Evolutionary conservation across 2,888 invertebrate genomes (phyloP).

Genomic region (Eupithecia dodoneata): DNA sequence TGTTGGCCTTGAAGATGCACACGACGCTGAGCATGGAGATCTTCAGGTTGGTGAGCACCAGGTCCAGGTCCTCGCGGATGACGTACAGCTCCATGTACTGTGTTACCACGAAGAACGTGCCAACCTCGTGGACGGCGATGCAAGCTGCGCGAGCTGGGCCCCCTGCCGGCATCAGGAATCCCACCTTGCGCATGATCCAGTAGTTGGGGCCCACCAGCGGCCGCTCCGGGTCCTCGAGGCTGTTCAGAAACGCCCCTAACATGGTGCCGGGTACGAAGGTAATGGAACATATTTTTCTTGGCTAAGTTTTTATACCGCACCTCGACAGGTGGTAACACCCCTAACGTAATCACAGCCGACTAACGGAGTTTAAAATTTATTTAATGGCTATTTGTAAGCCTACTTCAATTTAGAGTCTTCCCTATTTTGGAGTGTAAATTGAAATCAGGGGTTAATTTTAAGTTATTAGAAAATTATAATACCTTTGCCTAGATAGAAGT

Average conservation of each 20-base stretch:
- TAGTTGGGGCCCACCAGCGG: constrained; percentile 69
- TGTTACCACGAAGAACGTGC: constrained; percentile 64
- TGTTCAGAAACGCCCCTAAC: not conserved
- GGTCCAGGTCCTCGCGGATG: constrained; percentile 65
- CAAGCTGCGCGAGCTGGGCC: constrained; percentile 48
- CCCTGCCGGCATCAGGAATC: constrained; percentile 64
- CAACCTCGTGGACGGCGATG: constrained; percentile 61
- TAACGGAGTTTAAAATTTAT: not conserved
- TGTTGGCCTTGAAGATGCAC: constrained; percentile 67
- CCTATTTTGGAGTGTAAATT: not conserved
- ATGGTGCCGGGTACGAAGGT: not conserved
- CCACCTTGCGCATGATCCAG: constrained; percentile 60
- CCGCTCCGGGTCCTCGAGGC: constrained; percentile 17
- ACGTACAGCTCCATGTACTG: constrained; percentile 71
- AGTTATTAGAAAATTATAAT: not conserved
- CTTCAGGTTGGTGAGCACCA: constrained; percentile 68
- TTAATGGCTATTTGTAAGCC: not conserved
- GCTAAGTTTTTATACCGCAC: not conserved
- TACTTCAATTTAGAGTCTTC: not conserved
- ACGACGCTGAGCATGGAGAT: constrained; percentile 75
- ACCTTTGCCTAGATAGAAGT: not conserved
- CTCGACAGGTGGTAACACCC: not conserved
- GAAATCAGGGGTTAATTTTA: not conserved
- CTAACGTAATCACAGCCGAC: not conserved
- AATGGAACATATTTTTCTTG: not conserved